A percentile compares a stretch with the other conserved stretches of the same genome.
Evolutionary conservation across 1,140 invertebrate genomes (phyloP).

Genomic region (Pseudomyrmex flavicornis): DNA sequence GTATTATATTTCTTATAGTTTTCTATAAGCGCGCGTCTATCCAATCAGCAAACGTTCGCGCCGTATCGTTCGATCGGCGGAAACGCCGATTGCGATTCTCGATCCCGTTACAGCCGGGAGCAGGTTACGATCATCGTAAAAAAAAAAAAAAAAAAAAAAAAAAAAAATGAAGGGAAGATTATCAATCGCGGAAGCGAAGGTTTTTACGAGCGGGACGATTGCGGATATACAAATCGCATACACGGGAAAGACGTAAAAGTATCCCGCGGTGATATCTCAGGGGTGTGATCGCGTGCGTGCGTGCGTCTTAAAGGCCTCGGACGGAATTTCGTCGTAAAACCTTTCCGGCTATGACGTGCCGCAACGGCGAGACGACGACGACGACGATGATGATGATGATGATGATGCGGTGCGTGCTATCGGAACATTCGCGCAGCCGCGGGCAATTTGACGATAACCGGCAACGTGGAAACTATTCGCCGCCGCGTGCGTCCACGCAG

Average conservation of each 20-base stretch:
- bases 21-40: too few species aligned
- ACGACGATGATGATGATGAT: too few species aligned
- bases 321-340: conserved; percentile 8
- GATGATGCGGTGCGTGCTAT: conserved; percentile 12
- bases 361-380: neutral
- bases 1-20: too few species aligned
- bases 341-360: neutral
- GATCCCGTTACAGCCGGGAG: neutral
- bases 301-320: conserved; percentile 7
- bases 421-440: conserved; percentile 6
- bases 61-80: neutral
- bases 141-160: neutral
- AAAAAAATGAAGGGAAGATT: neutral
- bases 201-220: conserved; percentile 22
- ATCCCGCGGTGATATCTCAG: neutral
- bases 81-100: neutral
- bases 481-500: conserved; percentile 11
- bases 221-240: neutral
- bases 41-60: neutral
- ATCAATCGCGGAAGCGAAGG: neutral
- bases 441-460: conserved; percentile 18
- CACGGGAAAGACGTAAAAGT: conserved; percentile 3
- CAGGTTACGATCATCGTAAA: conserved; percentile 24
- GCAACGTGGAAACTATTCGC: conserved; percentile 44
- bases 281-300: conserved; percentile 12